Evolutionary conservation across 2,888 invertebrate species (phyloP).

Genomic region (Ypsolopha scabrella): DNA sequence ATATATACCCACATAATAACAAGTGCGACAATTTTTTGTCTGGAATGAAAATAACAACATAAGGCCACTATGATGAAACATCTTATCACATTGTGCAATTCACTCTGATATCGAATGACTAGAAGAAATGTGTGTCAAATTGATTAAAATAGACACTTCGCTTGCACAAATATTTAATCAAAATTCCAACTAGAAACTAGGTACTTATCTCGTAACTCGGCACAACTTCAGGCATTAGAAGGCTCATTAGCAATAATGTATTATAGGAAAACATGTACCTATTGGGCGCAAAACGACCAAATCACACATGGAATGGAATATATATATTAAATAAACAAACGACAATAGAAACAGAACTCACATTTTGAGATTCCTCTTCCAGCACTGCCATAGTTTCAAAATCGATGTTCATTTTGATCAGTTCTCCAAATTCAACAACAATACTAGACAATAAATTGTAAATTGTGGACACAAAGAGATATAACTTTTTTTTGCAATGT

Average conservation of each 20-base stretch:
- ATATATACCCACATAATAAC: too few relatives aligned
- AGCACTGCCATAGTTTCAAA: conserved; percentile 74
- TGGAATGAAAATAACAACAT: too few relatives aligned
- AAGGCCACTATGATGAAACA: too few relatives aligned
- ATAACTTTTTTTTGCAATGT: conserved; percentile 66
- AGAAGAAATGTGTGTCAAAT: conserved; percentile 1
- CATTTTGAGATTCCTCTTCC: conserved; percentile 72
- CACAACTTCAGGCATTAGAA: too few relatives aligned
- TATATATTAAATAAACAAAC: conserved; percentile 13
- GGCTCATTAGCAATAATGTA: too few relatives aligned
- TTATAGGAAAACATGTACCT: too few relatives aligned
- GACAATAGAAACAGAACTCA: conserved; percentile 33
- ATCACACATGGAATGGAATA: neutral
- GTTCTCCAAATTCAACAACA: conserved; percentile 17
- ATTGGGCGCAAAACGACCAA: too few relatives aligned
- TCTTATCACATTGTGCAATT: neutral
- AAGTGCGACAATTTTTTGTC: too few relatives aligned
- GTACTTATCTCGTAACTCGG: too few relatives aligned
- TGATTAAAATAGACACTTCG: neutral
- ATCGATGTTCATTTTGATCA: conserved; percentile 64
- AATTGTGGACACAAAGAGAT: conserved; percentile 43
- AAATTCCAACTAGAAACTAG: too few relatives aligned
- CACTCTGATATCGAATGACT: neutral
- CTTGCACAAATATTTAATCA: too few relatives aligned
- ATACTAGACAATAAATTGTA: neutral